Percentiles rank a stretch among this genome's conserved stretches.
These are phyloP conservation scores for Rhynchophorus ferrugineus DNA, from an alignment of 1,140 invertebrate species.

Conservation along the genomic window DNA sequence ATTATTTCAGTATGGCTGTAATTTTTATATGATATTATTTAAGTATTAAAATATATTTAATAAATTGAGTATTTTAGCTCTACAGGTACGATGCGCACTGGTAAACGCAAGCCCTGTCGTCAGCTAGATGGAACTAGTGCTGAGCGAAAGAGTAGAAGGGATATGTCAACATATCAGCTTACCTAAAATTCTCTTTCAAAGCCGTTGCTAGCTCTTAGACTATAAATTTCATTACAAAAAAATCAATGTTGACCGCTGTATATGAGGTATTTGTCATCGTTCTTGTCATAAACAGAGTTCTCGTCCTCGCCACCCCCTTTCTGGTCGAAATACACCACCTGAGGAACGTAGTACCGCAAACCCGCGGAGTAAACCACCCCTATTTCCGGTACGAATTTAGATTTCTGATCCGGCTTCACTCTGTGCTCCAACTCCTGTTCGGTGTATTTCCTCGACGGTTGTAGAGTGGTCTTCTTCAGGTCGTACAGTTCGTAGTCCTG, in stretches of 20 bases:
- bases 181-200: too few species aligned
- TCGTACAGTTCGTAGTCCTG: conserved; percentile 34
- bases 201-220: too few species aligned
- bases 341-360: conserved; percentile 38
- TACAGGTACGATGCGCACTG: too few species aligned
- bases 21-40: too few species aligned
- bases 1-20: too few species aligned
- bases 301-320: conserved; percentile 27
- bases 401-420: conserved; percentile 11
- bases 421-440: conserved; percentile 14
- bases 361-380: conserved; percentile 38
- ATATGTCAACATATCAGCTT: too few species aligned
- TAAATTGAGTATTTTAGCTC: too few species aligned
- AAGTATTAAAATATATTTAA: too few species aligned
- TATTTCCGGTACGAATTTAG: conserved; percentile 35
- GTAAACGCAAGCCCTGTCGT: too few species aligned
- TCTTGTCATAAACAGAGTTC: conserved; percentile 35
- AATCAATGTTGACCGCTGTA: conserved; percentile 4
- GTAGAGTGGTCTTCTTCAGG: conserved; percentile 14
- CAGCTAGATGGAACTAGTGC: too few species aligned
- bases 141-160: too few species aligned
- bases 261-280: conserved; percentile 33
- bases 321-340: conserved; percentile 30
- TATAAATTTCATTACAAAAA: too few species aligned
- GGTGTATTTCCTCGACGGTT: conserved; percentile 21